Base-by-base conservation (phyloP, 1,140 invertebrate species). In the Calycopis cecrops region DNA sequence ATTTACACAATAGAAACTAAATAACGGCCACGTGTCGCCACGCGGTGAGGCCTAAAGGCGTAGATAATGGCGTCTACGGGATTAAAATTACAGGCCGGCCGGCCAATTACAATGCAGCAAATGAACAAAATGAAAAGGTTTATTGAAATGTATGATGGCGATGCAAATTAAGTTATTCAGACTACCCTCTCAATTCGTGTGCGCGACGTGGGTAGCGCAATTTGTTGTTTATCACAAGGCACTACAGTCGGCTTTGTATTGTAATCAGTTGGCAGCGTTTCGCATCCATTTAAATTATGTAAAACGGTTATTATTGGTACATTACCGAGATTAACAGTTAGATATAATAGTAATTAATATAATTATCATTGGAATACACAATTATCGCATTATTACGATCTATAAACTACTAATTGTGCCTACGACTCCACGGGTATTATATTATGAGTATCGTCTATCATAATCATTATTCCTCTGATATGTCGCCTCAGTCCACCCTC, bases 31-130 rank as follows among this genome's bases (percentile, higher is more conserved):
- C 63, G 69, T 66, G 69, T 52, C 57, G 44, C 21, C 21, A 28
- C 6, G 16, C 17, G 42, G 53, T 48, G 48, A 28, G 6, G 6
- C 21, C 21, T 28, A 28, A 28, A 28, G 21, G 21, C 21, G 9
- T 42, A 42, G 12, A 42, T 16, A 17, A 42, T 42, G 40, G 40
- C 40, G 12, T 16, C n/a, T 40, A 40, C 37, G 18, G 40, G 40
- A 42, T 60, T 60, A 49, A 64, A 70, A 71, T 73, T 69, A 65
- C 60, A 65, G 56, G 61, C 65, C 60, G 47, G 28, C 52, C 55
- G 57, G 57, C 60, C 68, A 73, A 73, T 71, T 73, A 67, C 63
- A 21, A 38, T 38, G 51, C 64, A 69, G 69, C 69, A 73, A 71
- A 69, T 67, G 57, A 54, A 55, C 55, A 52, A 64, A 64, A 67